These are phyloP conservation scores for Microcaecilia unicolor DNA, from an alignment of 2,797 vertebrate genomes.

Conservation along the genomic window DNA sequence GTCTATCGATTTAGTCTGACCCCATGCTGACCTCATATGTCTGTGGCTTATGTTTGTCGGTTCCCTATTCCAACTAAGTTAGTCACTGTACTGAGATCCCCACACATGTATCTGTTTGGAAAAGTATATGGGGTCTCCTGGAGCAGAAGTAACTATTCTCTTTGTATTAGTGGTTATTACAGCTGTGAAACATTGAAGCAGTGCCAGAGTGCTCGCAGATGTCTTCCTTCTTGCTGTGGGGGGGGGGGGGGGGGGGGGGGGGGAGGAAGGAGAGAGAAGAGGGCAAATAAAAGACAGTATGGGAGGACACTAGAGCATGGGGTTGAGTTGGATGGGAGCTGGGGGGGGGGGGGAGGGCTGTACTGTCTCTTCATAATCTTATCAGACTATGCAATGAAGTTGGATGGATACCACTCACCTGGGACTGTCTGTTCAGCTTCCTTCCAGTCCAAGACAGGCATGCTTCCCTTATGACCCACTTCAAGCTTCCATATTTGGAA, in stretches of 20 bases:
- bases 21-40: not conserved
- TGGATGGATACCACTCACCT: constrained; percentile 25
- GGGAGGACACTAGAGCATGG: too few relatives aligned
- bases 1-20: constrained; percentile 14
- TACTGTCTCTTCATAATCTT: constrained; percentile 10
- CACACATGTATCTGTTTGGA: constrained; percentile 24
- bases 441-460: constrained; percentile 6
- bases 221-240: constrained; percentile 41
- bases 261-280: constrained; percentile 3
- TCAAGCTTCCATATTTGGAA: constrained; percentile 29
- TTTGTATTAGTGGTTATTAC: constrained; percentile 46
- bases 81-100: constrained; percentile 9
- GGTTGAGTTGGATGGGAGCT: not conserved
- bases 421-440: constrained; percentile 17
- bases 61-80: not conserved
- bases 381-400: constrained; percentile 8
- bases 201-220: constrained; percentile 45
- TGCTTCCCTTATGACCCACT: constrained; percentile 11
- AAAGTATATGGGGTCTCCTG: constrained; percentile 33
- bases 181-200: constrained; percentile 44
- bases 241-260: constrained; percentile 4
- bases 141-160: constrained; percentile 34
- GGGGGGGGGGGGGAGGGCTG: not conserved
- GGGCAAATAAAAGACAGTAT: too few relatives aligned
- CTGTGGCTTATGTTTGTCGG: not conserved